Base-by-base conservation (phyloP, 2,797 vertebrate species). In the Poecilia gillii region DNA sequence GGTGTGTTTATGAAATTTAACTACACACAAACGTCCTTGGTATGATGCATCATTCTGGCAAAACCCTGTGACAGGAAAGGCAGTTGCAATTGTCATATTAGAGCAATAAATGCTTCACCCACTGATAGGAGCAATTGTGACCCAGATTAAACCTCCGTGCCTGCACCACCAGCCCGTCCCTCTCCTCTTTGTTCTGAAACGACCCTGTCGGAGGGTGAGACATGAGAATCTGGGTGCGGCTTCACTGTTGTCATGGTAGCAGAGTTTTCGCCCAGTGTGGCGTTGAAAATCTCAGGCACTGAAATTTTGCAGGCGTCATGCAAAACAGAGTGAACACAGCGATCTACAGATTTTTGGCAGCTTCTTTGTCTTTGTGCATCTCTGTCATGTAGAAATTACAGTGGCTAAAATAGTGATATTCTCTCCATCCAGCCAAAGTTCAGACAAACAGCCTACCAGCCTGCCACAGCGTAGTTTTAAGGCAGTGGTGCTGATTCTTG, bases 201-300 rank as follows among this genome's bases (percentile, higher is more conserved):
- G 20, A 84, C 79, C 76, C 80, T 64, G 84, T 75, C 87, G 85
- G 85, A 84, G 82, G 85, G 86, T 87, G 88, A 88, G 87, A 88
- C 45, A 73, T 31, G 77, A 81, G 36, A 84, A 81, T 84, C 77
- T 81, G 85, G 92, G 91, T 90, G 92, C 91, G 91, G 88, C 77
- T 91, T 91, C 57, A 14, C 81, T 86, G 93, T 94, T 92, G 93
- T 91, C 91, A 93, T 93, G 89, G 92, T 83, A 94, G 93, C 91
- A 82, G 82, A 88, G 86, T 91, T 82, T 88, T 82, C 76, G 28
- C 74, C 13, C 25, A 76, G 81, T 59, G 85, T 82, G 13, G 57
- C 20, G 78, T 74, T 73, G 47, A 84, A 82, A 83, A 87, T 85
- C 55, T 76, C 84, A 28, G 59, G 73, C 16, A 14, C 57, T 45